Percentiles rank a stretch among this genome's conserved stretches.
phyloP scores from a whole-genome alignment of 2,113 vertebrate genomes.

The Choloepus hoffmanni region DNA sequence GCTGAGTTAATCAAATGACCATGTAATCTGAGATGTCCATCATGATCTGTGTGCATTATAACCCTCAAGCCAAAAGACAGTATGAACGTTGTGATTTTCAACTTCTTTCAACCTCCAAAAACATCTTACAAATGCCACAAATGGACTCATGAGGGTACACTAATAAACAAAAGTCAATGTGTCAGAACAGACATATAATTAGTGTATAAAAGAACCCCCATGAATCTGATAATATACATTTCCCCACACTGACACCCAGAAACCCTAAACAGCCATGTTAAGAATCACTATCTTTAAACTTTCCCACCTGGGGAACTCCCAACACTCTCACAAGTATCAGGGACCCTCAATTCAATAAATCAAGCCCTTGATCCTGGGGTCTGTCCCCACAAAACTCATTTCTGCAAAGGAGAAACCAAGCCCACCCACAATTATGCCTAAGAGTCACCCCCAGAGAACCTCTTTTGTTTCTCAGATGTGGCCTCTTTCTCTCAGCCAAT shows the following conservation, averaged over 20 bases:
- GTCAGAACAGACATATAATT: background rate
- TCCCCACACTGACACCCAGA: background rate
- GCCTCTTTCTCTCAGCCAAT: too few relatives aligned
- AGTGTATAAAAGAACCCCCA: background rate
- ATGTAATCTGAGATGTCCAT: background rate
- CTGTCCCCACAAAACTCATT: too few relatives aligned
- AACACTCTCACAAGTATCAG: too few relatives aligned
- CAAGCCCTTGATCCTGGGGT: too few relatives aligned
- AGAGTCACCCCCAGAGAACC: too few relatives aligned
- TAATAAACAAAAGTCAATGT: background rate
- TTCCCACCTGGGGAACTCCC: too few relatives aligned
- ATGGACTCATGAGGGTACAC: background rate
- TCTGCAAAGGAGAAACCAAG: too few relatives aligned
- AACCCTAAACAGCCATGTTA: background rate
- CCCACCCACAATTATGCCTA: too few relatives aligned
- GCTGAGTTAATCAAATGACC: background rate
- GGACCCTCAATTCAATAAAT: too few relatives aligned
- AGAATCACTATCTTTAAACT: background rate
- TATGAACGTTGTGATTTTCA: conserved; percentile 2
- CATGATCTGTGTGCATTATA: background rate
- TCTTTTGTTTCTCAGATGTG: too few relatives aligned
- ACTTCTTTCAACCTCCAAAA: conserved; percentile 3
- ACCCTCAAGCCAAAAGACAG: background rate
- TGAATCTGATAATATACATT: background rate
- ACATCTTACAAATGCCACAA: background rate